These are phyloP conservation scores for Malthinus seriepunctatus DNA, from an alignment of 2,888 invertebrate species.

Conservation along the genomic window DNA sequence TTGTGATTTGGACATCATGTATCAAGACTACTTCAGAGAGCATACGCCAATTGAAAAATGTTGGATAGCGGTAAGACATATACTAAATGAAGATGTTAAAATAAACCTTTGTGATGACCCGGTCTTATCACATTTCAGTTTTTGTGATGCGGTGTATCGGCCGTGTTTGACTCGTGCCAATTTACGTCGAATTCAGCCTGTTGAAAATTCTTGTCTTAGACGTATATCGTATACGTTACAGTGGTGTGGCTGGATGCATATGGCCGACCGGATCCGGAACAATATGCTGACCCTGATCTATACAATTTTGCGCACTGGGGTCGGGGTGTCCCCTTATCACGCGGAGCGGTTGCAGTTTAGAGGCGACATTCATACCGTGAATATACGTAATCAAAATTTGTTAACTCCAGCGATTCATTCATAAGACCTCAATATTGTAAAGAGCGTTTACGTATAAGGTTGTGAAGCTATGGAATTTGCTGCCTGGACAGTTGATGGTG, in stretches of 20 bases:
- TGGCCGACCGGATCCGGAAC: neutral
- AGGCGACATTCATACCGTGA: no score
- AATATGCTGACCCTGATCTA: no score
- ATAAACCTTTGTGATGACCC: neutral
- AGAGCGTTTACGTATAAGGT: no score
- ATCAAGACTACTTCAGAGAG: neutral
- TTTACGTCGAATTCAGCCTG: conserved; percentile 2
- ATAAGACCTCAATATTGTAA: no score
- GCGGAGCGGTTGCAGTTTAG: no score
- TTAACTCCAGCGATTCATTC: no score
- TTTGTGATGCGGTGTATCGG: neutral
- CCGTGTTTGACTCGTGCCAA: neutral
- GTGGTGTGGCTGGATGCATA: neutral
- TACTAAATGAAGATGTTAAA: neutral
- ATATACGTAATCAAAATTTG: no score
- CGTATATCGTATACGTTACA: neutral
- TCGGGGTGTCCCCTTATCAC: no score
- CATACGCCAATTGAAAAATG: neutral
- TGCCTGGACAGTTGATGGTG: no score
- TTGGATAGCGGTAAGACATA: neutral
- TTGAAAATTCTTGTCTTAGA: conserved; percentile 3
- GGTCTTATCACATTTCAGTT: neutral
- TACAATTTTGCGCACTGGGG: no score
- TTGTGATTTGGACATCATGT: conserved; percentile 1
- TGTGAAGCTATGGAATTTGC: no score